Evolutionary conservation across 23 tunicate genomes (phyloP), one percentile per base, ranked within the genome.

Genomic region (Halocynthia roretzi): DNA sequence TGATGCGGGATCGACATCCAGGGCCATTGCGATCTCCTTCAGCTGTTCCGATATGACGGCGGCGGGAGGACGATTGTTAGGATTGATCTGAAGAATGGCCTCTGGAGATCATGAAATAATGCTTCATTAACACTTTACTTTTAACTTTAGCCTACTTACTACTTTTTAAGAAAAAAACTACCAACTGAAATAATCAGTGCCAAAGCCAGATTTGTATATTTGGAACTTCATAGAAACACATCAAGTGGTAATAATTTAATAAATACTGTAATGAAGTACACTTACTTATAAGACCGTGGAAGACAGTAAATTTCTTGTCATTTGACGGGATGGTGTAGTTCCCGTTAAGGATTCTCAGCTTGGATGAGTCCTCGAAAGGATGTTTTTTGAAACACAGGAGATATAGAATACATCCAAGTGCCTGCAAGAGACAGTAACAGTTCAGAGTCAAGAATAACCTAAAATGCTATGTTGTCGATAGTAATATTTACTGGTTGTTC

Each of bases 1-100:
- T 8, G 83, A 61, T 75, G 75, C 83, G 6, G 98, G 98, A 71
- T 92, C 63, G 40, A 92, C 68, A 74, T 77, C 71, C 51, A 51
- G 52, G 5, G 87, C 76, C 23, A 85, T 69, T 10, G 98, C 91
- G 75, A 86, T 81, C 56, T 92, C 98, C 6, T 61, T 74, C 64
- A 92, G 17, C 52, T 92, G 98, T 54, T 92, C 98, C 9, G 76
- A 77, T 7, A 92, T 92, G 15, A 92, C 98, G 6, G 89, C 98
- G 31, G 98, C 98, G 5, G 98, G 93, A 10, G 98, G 98, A 5
- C 98, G 85, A 80, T 82, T 92, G 85, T 92, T 86, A 10, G 98
- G 98, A 56, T 92, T 92, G 74, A 92, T 86, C 75, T 92, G 98
- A 11, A 92, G 71, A 53, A 92, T 92, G 9, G 92, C 85, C 63